Base-by-base conservation (phyloP, 1,140 invertebrate genomes). In the Apocrypta bakeri region DNA sequence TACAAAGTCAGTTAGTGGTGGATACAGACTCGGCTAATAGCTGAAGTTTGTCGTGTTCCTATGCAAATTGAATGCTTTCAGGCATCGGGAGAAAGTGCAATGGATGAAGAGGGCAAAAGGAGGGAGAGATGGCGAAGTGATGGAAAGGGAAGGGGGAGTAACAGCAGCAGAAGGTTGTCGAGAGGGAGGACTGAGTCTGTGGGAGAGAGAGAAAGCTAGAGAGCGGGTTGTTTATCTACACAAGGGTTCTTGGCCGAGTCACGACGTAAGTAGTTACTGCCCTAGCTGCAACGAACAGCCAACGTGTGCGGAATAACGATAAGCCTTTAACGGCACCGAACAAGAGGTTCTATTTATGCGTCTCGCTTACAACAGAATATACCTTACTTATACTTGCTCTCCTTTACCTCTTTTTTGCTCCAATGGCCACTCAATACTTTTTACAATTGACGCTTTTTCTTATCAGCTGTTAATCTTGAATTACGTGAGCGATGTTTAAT, bases 1-100 rank as follows among this genome's bases (percentile, higher is more conserved):
- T 56, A 56, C 48, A 56, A n/a, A 56, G 48, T 56, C 48, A 56
- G 48, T 56, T 56, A 56, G 48, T 56, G 48, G 21, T 21, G 48
- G 21, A 56, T 56, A 56, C 48, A 56, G 48, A 56, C 21, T 56
- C 48, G n/a, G 48, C 48, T 56, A 56, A 56, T 56, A 56, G 48
- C 48, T 56, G 48, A 56, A 56, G 48, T 56, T 56, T 56, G 48
- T 56, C 48, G 48, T 56, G 48, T 56, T 56, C 48, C 48, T 56
- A 56, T 56, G 48, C 48, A 56, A 56, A 56, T 56, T 56, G 48
- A 56, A 56, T 56, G 48, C 48, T 56, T 56, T 21, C 48, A 56
- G 48, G 48, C 48, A 56, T 56, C 48, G 48, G 48, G 48, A 56
- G 48, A 56, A 56, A n/a, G 48, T 56, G 48, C 48, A 56, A 56